Evolutionary conservation across 2,797 vertebrate species (phyloP), one percentile per base, ranked within the genome.

Genomic region (Macroramphosus scolopax): DNA sequence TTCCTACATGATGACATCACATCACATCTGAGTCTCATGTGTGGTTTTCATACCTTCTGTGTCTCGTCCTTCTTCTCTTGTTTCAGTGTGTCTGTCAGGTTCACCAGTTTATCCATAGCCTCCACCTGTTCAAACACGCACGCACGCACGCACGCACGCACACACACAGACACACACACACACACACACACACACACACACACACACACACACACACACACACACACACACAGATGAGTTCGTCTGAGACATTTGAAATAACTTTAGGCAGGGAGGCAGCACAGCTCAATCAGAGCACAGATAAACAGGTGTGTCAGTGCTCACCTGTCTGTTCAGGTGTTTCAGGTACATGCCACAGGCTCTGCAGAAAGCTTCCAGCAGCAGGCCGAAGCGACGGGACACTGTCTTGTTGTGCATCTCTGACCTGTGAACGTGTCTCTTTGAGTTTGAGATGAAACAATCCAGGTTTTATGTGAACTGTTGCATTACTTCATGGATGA

Each of bases 331-430:
- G 77, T 89, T 91, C 33, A 92, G 80, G 67, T 91, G 89, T 51
- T 91, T 91, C 14, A 91, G 82, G 77, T 92, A 92, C 90, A 92
- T 91, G 13, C 90, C 90, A n/a, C 91, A 92, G 3, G 89, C 87
- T 15, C 91, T 81, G 48, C 91, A 92, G 73, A 90, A 92, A 0
- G 91, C 89, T 49, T 92, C 91, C 62, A 92, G 63, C 73, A 92
- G 77, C 47, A 92, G 65, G 4, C 91, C 90, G 0, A 92, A 92
- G 1, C 90, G 77, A 1, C 86, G 82, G 0, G 84, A 89, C 66
- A 91, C 87, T 0, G 89, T 90, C 67, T 91, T 92, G 11, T 90
- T 91, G 73, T 92, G 91, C 90, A 92, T 91, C 55, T 90, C 91
- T 1, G 89, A 91, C 75, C 89, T 88, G 53, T 49, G 15, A 13